phyloP scores from a whole-genome alignment of 2,888 invertebrate genomes.

The Coremacera marginata region DNA sequence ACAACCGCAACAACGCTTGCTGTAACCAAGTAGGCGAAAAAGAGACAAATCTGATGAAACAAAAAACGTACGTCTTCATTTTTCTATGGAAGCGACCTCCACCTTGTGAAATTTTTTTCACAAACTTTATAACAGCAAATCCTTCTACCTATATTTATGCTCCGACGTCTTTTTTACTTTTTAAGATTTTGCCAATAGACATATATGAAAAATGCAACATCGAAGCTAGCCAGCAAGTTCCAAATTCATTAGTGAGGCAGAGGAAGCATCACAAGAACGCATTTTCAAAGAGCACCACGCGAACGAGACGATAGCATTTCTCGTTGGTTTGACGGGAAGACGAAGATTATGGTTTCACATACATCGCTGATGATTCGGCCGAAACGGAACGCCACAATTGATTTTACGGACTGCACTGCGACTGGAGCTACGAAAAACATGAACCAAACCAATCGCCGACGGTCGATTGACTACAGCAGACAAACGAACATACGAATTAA shows the following conservation, averaged over 20 bases:
- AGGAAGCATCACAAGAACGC: constrained; percentile 31
- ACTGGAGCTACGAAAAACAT: constrained; percentile 44
- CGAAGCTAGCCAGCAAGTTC: not conserved
- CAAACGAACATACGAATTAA: not conserved
- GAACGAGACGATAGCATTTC: constrained; percentile 28
- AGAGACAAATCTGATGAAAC: not conserved
- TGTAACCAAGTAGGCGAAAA: not conserved
- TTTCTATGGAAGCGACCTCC: constrained; percentile 28
- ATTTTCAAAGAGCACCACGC: constrained; percentile 16
- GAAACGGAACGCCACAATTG: constrained; percentile 56
- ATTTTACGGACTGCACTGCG: constrained; percentile 50
- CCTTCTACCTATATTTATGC: not conserved
- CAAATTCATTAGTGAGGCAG: constrained; percentile 12
- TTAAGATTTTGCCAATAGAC: not conserved
- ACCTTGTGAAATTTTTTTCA: constrained; percentile 26
- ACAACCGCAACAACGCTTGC: not conserved
- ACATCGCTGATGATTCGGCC: constrained; percentile 54
- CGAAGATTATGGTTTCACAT: constrained; percentile 58
- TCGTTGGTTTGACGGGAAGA: constrained; percentile 50
- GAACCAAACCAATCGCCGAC: constrained; percentile 47
- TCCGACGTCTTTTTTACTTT: not conserved
- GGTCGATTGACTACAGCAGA: constrained; percentile 28
- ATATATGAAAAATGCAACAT: not conserved
- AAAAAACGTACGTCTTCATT: constrained; percentile 4
- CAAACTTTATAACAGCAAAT: constrained; percentile 1